A percentile compares a stretch with the other conserved stretches of the same genome.
phyloP scores from a whole-genome alignment of 2,888 invertebrate genomes.

The Drosophila siamana region DNA sequence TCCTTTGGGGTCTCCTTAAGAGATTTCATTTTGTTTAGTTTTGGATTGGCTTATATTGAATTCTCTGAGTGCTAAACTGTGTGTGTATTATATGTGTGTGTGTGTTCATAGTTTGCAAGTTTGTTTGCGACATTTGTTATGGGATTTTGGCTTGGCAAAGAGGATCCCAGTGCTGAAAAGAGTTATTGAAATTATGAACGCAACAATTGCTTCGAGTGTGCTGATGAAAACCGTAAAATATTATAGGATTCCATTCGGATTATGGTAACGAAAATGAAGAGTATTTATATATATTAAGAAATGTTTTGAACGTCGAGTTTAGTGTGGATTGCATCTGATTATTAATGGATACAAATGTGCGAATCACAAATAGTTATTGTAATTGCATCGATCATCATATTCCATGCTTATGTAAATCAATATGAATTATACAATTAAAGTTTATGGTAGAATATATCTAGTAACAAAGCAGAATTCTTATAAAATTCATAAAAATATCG shows the following conservation, averaged over 20 bases:
- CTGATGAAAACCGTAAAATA: slow-evolving; percentile 1
- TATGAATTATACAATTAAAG: no score
- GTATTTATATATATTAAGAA: neutral
- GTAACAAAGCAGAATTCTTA: no score
- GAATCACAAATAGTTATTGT: no score
- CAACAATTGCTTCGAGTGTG: slow-evolving; percentile 1
- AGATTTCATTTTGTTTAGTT: slow-evolving; percentile 58
- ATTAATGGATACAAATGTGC: no score
- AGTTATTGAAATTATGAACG: slow-evolving; percentile 20
- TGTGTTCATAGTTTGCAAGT: slow-evolving; percentile 37
- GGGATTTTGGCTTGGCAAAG: slow-evolving; percentile 43
- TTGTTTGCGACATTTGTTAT: slow-evolving; percentile 59
- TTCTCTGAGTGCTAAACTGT: neutral
- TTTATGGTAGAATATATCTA: no score
- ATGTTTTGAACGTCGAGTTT: no score
- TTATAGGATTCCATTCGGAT: slow-evolving; percentile 3
- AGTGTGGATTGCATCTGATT: no score
- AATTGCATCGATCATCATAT: no score
- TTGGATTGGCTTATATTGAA: slow-evolving; percentile 19
- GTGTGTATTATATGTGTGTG: slow-evolving; percentile 1
- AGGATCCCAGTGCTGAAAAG: neutral
- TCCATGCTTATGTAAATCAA: no score
- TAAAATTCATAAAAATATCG: no score
- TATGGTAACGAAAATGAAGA: neutral
- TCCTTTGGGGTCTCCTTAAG: slow-evolving; percentile 31